Base-by-base conservation (phyloP, 2,113 vertebrate species). In the Xiphophorus couchianus region DNA sequence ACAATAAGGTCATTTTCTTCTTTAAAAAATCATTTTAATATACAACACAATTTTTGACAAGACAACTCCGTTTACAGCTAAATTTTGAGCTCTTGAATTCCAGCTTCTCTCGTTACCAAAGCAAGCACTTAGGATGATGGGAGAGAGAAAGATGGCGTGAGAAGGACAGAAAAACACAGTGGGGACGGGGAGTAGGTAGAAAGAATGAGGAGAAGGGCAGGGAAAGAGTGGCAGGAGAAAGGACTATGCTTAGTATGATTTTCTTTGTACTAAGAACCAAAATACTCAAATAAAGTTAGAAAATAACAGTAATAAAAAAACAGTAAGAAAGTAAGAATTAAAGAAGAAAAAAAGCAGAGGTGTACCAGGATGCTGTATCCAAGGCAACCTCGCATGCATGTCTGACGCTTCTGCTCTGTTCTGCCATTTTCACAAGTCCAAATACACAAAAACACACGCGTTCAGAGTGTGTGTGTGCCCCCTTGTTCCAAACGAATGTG, bases 21-120 rank as follows among this genome's bases (percentile, higher is more conserved):
- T 92, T 92, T 93, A 94, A 95, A 95, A 93, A 93, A 92, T 86
- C 85, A 88, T 88, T 94, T 93, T 92, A 94, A 94, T 94, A 93
- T 94, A 94, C 92, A 94, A 94, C 93, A 95, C 91, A 93, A 93
- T 94, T 90, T 93, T 91, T 88, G 92, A 94, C 92, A 88, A 93
- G 93, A 94, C 93, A 92, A 89, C 72, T 94, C 69, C 62, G 76
- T 93, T 94, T 93, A 95, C 93, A 93, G 88, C 91, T 94, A 94
- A 91, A 93, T 88, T 58, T 91, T 93, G 86, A 89, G 90, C 92
- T 91, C 77, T 89, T 90, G 89, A 92, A 90, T 92, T 93, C 90
- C 92, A 93, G 92, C 86, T 93, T 93, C 91, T 91, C 93, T 94
- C 91, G 92, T 90, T 84, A 92, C 91, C 91, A 93, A 90, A 92